Evolutionary conservation across 2,888 invertebrate species (phyloP), one percentile per base, ranked within the genome.

Genomic region (Pyrgus malvae): DNA sequence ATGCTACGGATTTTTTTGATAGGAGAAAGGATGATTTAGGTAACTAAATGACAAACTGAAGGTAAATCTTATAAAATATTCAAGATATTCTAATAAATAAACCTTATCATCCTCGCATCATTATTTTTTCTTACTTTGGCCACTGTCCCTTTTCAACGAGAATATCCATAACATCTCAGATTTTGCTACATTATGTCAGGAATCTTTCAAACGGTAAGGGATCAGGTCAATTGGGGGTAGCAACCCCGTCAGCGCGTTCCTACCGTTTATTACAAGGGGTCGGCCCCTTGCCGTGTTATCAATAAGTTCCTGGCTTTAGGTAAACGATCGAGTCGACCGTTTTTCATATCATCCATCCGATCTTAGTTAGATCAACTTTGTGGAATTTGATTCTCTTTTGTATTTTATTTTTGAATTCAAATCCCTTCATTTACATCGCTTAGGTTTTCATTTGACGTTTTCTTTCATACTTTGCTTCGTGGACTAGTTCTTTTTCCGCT

Each of bases 231-330:
- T 37, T 37, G 51, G 51, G 51, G 51, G 37, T 44, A 44, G 51
- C 37, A 33, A 51, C 51, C 44, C 51, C 44, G 51, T 51, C 51
- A 51, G 51, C 51, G 44, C 27, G 42, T 45, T 37, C 19, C 51
- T 44, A 51, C 51, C 51, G 51, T 45, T 51, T 51, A 51, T 51
- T 51, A 51, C 51, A 16, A 45, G 44, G 46, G 51, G 51, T 44
- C 51, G 51, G 35, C 35, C 41, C 35, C 46, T 31, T 35, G 44
- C 44, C 37, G 44, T 51, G 51, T 45, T 51, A 51, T 51, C 51
- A 51, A 51, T 51, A 51, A 51, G 50, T 51, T 51, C n/a, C 37
- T 45, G 51, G 44, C 44, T 45, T 51, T 50, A 35, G 7, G 41
- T 49, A 49, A 50, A 51, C 37, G 51, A 37, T 44, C 42, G 14